Evolutionary conservation across 2,888 invertebrate genomes (phyloP).

Genomic region (Trilocha varians): DNA sequence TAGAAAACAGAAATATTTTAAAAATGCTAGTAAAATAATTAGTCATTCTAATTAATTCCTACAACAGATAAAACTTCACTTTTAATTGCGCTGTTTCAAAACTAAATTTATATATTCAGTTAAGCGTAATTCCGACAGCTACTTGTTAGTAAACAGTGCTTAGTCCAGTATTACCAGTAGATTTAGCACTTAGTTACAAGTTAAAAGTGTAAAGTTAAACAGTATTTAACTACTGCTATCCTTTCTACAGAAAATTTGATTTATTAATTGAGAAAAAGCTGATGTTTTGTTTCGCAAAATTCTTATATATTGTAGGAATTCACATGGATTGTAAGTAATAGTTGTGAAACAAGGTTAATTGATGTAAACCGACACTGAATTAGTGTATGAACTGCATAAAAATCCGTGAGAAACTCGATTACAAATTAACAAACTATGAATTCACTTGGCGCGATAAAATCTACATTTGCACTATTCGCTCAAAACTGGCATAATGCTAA

Average conservation of each 20-base stretch:
- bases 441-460: background rate
- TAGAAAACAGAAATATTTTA: too few relatives aligned
- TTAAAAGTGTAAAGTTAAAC: too few relatives aligned
- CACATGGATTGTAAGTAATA: conserved; percentile 2
- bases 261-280: background rate
- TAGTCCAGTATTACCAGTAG: too few relatives aligned
- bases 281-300: conserved; percentile 3
- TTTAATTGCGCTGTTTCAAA: background rate
- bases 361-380: conserved; percentile 1
- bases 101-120: background rate
- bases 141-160: too few relatives aligned
- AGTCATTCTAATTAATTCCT: too few relatives aligned
- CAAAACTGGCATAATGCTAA: background rate
- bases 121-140: background rate
- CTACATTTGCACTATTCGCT: background rate
- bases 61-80: background rate
- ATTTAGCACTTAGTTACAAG: too few relatives aligned
- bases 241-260: too few relatives aligned
- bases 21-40: too few relatives aligned
- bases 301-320: conserved; percentile 2
- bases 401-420: conserved; percentile 13
- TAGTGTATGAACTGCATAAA: conserved; percentile 1
- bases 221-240: too few relatives aligned
- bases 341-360: conserved; percentile 7
- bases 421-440: conserved; percentile 7